A percentile compares a stretch with the other conserved stretches of the same genome.
Evolutionary conservation across 1,140 invertebrate species (phyloP).

Genomic region (Brachionus manjavacas): DNA sequence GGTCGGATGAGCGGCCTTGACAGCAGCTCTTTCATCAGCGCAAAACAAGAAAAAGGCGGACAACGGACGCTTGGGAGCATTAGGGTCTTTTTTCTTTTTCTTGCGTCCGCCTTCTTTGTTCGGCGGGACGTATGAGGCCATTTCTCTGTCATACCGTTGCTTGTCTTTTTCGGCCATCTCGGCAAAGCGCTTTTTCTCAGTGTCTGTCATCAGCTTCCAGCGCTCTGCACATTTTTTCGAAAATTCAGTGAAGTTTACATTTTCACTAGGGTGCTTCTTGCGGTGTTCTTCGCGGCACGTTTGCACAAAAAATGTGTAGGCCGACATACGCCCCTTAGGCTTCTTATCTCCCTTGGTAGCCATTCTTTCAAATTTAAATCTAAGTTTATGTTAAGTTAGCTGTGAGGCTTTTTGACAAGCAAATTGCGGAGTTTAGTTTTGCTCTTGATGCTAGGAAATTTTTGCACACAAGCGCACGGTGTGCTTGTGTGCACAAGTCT

Average conservation of each 20-base stretch:
- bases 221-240: slow-evolving; percentile 96
- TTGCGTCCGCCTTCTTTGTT: slow-evolving; percentile 68
- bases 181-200: slow-evolving; percentile 96
- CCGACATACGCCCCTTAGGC: slow-evolving; percentile 93
- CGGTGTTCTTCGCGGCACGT: slow-evolving; percentile 93
- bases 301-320: slow-evolving; percentile 98
- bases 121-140: slow-evolving; percentile 87
- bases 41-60: slow-evolving; percentile 99
- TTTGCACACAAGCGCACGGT: neutral
- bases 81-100: slow-evolving; percentile 81
- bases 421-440: neutral
- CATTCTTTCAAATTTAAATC: neutral
- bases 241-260: slow-evolving; percentile 97
- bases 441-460: neutral
- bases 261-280: slow-evolving; percentile 97
- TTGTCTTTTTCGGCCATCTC: slow-evolving; percentile 96
- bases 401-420: neutral
- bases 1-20: slow-evolving; percentile 84
- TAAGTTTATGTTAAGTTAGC: neutral
- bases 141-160: slow-evolving; percentile 87
- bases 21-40: slow-evolving; percentile 88
- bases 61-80: slow-evolving; percentile 95
- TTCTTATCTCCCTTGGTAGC: slow-evolving; percentile 60
- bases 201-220: slow-evolving; percentile 98
- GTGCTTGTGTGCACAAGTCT: neutral